phyloP scores from a whole-genome alignment of 2,797 vertebrate species.

The Odontamblyopus lacepedii region DNA sequence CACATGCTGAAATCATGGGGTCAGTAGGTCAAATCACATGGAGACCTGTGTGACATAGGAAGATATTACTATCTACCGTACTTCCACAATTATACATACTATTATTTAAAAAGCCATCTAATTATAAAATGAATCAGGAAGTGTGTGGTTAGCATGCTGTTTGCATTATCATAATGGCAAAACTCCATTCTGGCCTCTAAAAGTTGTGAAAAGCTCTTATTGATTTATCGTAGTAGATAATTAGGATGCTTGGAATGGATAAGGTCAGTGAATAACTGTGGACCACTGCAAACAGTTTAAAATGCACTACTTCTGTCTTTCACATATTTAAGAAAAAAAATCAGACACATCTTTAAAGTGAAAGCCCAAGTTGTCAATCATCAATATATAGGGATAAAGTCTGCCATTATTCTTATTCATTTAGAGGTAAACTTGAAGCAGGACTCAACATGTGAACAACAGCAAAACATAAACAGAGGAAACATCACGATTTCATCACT shows the following conservation, averaged over 20 bases:
- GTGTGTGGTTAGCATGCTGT: no score
- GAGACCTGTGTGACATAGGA: conserved; percentile 15
- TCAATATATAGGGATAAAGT: neutral
- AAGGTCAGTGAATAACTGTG: no score
- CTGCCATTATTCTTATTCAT: neutral
- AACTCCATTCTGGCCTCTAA: no score
- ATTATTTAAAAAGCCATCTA: no score
- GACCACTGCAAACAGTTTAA: no score
- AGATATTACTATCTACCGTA: neutral
- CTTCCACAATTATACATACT: neutral
- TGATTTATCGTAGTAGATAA: no score
- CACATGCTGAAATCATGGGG: conserved; percentile 30
- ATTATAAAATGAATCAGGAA: neutral
- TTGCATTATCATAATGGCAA: no score
- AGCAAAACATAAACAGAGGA: neutral
- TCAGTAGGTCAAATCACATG: conserved; percentile 36
- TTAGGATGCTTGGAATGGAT: no score
- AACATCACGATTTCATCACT: neutral
- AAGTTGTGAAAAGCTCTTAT: no score
- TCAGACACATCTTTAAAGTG: no score
- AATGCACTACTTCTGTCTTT: no score
- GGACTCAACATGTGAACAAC: conserved; percentile 1
- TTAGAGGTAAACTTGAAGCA: neutral
- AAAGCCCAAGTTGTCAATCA: neutral
- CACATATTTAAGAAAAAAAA: no score